Evolutionary conservation across 2,888 invertebrate genomes (phyloP).

Genomic region (Rotaria macrura): DNA sequence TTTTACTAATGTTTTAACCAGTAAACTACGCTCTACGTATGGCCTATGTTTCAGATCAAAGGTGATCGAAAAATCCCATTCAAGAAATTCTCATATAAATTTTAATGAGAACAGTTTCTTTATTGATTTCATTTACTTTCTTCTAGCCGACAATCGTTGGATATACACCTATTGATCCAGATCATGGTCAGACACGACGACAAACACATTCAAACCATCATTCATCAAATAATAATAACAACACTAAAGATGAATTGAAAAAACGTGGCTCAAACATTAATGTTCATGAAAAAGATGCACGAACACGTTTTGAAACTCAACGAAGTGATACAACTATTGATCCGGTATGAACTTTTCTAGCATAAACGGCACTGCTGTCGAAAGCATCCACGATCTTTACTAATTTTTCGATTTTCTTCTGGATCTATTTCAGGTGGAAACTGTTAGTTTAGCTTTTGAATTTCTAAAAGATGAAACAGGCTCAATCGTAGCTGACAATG

Average conservation of each 20-base stretch:
- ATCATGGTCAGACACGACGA: not conserved
- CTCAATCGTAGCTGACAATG: not conserved
- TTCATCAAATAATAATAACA: not conserved
- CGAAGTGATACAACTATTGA: not conserved
- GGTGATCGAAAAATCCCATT: not conserved
- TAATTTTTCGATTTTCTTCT: not conserved
- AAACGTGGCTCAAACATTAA: not conserved
- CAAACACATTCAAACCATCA: not conserved
- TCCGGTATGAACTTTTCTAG: not conserved
- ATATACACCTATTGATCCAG: not conserved
- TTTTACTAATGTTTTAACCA: not conserved
- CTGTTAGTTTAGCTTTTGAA: not conserved
- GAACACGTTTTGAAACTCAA: not conserved
- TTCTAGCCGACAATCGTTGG: slow-evolving; percentile 2
- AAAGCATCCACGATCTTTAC: not conserved
- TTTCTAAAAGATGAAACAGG: slow-evolving; percentile 13
- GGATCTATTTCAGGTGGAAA: not conserved
- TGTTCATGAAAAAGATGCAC: not conserved
- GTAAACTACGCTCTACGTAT: not conserved
- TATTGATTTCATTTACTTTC: not conserved
- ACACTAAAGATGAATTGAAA: not conserved
- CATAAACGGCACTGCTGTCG: not conserved
- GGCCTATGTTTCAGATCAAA: not conserved
- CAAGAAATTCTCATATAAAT: not conserved
- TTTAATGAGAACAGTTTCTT: too few relatives aligned